Evolutionary conservation across 2,113 vertebrate genomes (phyloP), one percentile per base, ranked within the genome.

Genomic region (Plecturocebus donacophilus): DNA sequence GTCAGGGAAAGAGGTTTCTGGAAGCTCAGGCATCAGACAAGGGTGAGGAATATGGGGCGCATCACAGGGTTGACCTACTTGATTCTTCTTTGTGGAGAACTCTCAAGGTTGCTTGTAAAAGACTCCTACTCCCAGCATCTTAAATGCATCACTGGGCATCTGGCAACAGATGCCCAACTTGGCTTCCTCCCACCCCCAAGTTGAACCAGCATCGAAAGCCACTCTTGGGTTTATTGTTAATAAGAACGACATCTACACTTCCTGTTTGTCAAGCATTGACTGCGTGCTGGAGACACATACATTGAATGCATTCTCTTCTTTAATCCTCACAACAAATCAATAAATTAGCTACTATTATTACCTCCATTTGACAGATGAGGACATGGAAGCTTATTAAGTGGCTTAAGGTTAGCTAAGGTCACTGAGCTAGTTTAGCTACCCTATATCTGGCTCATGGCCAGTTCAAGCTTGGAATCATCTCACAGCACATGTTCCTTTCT

Each of bases 291-390:
- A 30, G 68, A 42, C 47, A n/a, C 19, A 35, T 58, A 40, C 87
- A 52, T 73, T 71, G 27, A 45, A 20, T 52, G 38, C 5, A 13
- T 88, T 80, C 23, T 71, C 35, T 56, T 94, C 49, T 84, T 64
- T 38, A 80, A 70, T 77, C 77, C 30, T 70, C 8, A 73, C 35
- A 76, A 30, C 76, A 91, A 90, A 73, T 32, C 87, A 56, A 3
- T 77, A 76, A 82, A 17, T 90, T 75, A 91, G 91, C 85, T 70
- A 27, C 17, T 54, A 25, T 76, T 40, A 88, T 79, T 94, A 91
- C 5, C 79, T 68, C 5, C 21, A 17, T 66, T 96, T 83, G 83
- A 71, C 68, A 91, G 83, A 42, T 3, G n/a, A 96, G 61, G 70
- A 86, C 83, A 71, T 35, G 20, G 58, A 77, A 23, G 83, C 40